A percentile compares a stretch with the other conserved stretches of the same genome.
These are phyloP conservation scores for Dicentrarchus labrax DNA, from an alignment of 2,113 vertebrate species.

Conservation along the genomic window DNA sequence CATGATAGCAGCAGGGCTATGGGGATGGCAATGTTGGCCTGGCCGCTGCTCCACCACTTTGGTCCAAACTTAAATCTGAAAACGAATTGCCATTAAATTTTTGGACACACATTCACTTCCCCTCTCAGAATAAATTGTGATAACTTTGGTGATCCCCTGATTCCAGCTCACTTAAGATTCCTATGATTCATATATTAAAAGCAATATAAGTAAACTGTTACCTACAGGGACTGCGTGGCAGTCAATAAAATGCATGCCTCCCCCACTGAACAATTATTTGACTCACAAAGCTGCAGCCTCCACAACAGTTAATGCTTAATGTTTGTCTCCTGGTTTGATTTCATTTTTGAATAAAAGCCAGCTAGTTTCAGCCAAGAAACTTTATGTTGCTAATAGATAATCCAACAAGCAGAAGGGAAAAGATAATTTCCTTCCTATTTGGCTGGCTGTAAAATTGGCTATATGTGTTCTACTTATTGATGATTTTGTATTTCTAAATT, in stretches of 20 bases:
- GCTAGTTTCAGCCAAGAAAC: not conserved
- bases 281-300: not conserved
- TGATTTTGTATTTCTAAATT: not conserved
- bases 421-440: not conserved
- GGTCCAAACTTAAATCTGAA: no score
- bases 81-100: no score
- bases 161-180: not conserved
- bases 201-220: not conserved
- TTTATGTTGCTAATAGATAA: not conserved
- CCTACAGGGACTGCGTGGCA: not conserved
- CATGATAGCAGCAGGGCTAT: no score
- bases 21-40: no score
- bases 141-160: not conserved
- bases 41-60: no score
- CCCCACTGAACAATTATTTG: not conserved
- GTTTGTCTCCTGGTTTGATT: constrained; percentile 30
- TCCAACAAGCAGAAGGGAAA: constrained; percentile 6
- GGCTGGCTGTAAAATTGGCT: not conserved
- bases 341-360: not conserved
- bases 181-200: not conserved
- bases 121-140: no score
- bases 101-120: no score
- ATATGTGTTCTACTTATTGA: not conserved
- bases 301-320: not conserved
- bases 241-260: not conserved